Conservation (phyloP, 2,113 vertebrate genomes). For the Notothenia coriiceps region DNA sequence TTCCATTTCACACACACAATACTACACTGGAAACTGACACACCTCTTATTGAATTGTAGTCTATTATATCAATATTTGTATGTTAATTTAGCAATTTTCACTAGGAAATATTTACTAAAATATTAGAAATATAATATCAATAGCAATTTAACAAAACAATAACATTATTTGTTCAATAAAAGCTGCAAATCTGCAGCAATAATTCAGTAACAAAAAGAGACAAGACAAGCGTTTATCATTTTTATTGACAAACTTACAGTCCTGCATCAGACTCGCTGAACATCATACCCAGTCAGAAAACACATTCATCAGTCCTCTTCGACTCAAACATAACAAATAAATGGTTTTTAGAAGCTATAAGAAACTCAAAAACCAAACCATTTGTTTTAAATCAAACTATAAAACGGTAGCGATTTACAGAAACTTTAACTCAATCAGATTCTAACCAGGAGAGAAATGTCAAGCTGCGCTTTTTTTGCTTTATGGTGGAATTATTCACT, state of each 20-base stretch:
- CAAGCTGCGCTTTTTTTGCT: not conserved
- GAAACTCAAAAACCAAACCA: not conserved
- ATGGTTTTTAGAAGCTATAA: not conserved
- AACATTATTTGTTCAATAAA: not conserved
- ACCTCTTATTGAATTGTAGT: too few species aligned
- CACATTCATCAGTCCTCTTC: not conserved
- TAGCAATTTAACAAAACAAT: too few species aligned
- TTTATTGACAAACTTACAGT: constrained; percentile 35
- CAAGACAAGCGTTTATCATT: not conserved
- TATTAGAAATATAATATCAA: too few species aligned
- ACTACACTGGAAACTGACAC: too few species aligned
- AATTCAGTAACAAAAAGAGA: not conserved
- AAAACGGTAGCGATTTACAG: not conserved
- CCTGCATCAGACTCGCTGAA: not conserved
- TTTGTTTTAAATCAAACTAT: not conserved
- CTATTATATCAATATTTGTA: too few species aligned
- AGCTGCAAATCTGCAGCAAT: not conserved
- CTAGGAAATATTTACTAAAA: too few species aligned
- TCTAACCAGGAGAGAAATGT: not conserved
- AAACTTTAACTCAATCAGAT: not conserved
- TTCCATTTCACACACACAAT: too few species aligned
- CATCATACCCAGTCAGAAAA: not conserved
- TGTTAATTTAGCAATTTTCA: too few species aligned
- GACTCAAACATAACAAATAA: constrained; percentile 15
- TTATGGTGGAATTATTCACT: not conserved